These are phyloP conservation scores for Emys orbicularis DNA, from an alignment of 2,797 vertebrate genomes.

Conservation along the genomic window DNA sequence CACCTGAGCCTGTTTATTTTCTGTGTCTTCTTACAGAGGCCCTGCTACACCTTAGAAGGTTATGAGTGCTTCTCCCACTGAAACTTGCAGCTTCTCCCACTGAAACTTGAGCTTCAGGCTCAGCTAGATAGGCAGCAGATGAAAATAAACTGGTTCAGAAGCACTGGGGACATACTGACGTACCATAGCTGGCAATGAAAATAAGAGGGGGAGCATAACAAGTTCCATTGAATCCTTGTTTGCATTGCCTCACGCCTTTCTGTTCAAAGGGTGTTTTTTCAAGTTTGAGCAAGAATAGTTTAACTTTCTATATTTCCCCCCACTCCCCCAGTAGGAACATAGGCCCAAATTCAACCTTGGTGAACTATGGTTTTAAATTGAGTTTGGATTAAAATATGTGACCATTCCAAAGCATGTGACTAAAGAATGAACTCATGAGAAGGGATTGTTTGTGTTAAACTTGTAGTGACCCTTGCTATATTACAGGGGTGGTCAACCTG, in stretches of 20 bases:
- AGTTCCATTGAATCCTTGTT: neutral
- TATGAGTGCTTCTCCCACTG: neutral
- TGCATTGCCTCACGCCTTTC: neutral
- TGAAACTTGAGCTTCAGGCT: neutral
- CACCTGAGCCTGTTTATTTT: accelerated
- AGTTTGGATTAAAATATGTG: neutral
- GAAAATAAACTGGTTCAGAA: slow-evolving; percentile 16
- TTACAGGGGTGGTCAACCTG: neutral
- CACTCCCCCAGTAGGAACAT: neutral
- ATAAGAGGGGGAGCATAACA: neutral
- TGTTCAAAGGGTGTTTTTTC: neutral
- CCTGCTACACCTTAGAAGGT: neutral
- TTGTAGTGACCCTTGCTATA: neutral
- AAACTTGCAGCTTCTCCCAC: neutral
- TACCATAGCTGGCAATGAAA: neutral
- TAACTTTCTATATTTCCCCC: neutral
- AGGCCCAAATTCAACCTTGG: neutral
- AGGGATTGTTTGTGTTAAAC: neutral
- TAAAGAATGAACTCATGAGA: neutral
- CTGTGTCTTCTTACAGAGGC: accelerated
- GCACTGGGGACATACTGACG: neutral
- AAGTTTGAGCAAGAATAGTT: neutral
- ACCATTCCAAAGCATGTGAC: neutral
- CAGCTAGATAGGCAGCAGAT: neutral
- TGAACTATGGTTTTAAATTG: neutral